Conservation (phyloP, 2,797 vertebrate genomes). For the Syndactyla subalaris region DNA sequence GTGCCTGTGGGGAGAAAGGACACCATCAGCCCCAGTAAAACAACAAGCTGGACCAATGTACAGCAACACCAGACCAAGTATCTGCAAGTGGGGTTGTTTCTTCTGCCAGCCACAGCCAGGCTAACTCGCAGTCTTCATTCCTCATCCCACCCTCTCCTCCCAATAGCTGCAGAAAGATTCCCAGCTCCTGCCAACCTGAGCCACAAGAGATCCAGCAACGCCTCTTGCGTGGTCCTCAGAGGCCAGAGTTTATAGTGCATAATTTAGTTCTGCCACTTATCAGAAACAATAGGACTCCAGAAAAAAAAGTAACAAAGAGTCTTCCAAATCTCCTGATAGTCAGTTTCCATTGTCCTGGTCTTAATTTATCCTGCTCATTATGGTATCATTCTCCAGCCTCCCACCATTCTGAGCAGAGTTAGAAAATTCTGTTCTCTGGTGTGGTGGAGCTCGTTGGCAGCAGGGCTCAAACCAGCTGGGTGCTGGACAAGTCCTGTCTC, state of each 20-base stretch:
- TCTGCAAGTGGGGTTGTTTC: background rate
- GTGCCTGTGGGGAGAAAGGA: slow-evolving; percentile 81
- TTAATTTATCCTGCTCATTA: background rate
- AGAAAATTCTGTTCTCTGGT: background rate
- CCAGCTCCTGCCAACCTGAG: slow-evolving; percentile 27
- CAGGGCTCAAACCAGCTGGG: background rate
- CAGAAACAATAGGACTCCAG: slow-evolving; percentile 29
- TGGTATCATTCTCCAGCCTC: background rate
- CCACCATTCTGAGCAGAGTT: background rate
- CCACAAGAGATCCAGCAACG: background rate
- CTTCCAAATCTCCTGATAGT: slow-evolving; percentile 9
- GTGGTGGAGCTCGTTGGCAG: background rate
- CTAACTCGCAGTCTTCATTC: background rate
- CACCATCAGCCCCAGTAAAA: background rate
- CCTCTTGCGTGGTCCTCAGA: background rate
- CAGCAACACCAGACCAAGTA: background rate
- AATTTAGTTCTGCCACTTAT: slow-evolving; percentile 39
- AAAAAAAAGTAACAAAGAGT: background rate
- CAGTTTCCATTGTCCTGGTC: slow-evolving; percentile 17
- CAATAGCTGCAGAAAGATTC: background rate
- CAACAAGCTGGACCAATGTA: background rate
- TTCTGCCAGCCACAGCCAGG: background rate
- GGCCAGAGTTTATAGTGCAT: background rate
- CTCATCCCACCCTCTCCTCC: background rate
- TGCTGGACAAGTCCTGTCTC: background rate